A percentile compares a stretch with the other conserved stretches of the same genome.
Conservation (phyloP, 2,888 invertebrate genomes). For the Scaptomyza polygonia region DNA sequence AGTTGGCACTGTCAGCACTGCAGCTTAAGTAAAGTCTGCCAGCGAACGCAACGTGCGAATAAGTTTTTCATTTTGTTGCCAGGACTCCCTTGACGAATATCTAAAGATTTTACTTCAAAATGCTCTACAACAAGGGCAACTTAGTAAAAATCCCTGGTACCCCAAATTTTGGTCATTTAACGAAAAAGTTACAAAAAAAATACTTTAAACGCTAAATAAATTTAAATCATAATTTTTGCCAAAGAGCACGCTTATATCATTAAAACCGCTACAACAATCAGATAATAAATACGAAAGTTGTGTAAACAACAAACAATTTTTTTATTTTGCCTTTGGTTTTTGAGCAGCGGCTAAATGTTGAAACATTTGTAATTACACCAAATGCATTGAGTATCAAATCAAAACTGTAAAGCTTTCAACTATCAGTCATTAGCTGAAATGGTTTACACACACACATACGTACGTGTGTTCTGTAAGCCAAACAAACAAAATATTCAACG, state of each 20-base stretch:
- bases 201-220: background rate
- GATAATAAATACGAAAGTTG: background rate
- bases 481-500: conserved; percentile 21
- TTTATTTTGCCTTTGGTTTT: background rate
- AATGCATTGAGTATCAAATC: conserved; percentile 13
- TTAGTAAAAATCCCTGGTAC: background rate
- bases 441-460: background rate
- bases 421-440: conserved; percentile 18
- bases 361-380: background rate
- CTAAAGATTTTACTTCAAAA: conserved; percentile 41
- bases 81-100: conserved; percentile 45
- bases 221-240: background rate
- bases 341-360: background rate
- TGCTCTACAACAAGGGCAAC: background rate
- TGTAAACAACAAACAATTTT: background rate
- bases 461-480: conserved; percentile 1
- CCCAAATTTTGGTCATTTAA: background rate
- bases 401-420: conserved; percentile 26
- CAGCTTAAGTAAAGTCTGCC: conserved; percentile 65
- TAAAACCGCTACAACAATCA: background rate
- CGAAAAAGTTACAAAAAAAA: background rate
- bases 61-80: conserved; percentile 63
- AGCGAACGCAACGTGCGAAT: conserved; percentile 62
- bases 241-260: background rate
- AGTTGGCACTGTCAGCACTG: conserved; percentile 53